These are phyloP conservation scores for Pristionchus arcanus DNA, from an alignment of 2,888 invertebrate genomes.

Conservation along the genomic window DNA sequence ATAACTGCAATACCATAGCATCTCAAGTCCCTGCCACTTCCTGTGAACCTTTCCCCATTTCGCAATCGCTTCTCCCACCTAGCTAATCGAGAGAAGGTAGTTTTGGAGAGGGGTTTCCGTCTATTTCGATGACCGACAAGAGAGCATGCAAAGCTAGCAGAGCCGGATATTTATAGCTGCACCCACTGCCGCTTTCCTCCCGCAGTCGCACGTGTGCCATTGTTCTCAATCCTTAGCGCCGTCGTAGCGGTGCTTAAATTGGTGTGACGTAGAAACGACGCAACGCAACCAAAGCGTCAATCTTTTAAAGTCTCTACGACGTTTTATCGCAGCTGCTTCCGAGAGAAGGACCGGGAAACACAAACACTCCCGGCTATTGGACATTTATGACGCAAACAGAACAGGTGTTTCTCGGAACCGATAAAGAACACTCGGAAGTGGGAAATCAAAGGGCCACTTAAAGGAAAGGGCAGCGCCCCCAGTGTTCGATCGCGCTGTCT, in stretches of 20 bases:
- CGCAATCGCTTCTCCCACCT: no score
- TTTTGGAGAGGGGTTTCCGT: not conserved
- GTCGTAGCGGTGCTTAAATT: slow-evolving; percentile 3
- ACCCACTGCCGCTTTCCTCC: not conserved
- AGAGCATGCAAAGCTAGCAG: not conserved
- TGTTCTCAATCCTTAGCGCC: slow-evolving; percentile 7
- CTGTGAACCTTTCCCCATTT: no score
- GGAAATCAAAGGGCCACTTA: not conserved
- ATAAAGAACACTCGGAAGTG: not conserved
- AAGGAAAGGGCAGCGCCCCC: no score
- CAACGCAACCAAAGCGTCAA: not conserved
- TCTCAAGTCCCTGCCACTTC: no score
- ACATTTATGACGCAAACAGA: not conserved
- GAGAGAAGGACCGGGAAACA: not conserved
- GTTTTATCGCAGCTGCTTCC: not conserved
- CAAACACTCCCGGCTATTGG: slow-evolving; percentile 10
- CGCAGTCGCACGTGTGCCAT: not conserved
- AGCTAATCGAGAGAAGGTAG: no score
- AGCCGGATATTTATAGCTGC: not conserved
- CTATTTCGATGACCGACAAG: not conserved
- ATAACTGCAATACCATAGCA: no score
- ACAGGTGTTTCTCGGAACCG: not conserved
- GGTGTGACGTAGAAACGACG: not conserved
- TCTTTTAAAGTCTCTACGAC: not conserved
- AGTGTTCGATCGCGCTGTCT: no score